phyloP scores from a whole-genome alignment of 2,113 vertebrate species.

The Pandion haliaetus region DNA sequence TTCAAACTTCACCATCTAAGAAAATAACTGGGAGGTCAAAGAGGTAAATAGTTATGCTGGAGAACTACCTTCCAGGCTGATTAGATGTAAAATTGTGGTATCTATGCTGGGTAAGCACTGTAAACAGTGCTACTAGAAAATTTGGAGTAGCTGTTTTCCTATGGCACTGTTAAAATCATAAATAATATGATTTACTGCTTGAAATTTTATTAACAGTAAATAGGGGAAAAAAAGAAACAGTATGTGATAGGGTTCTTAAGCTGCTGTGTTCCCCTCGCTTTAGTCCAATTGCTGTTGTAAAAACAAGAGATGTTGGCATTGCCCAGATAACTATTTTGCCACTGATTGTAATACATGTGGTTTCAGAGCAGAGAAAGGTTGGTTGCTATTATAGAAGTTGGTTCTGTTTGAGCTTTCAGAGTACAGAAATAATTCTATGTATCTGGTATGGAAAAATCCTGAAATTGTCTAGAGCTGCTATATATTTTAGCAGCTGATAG shows the following conservation, averaged over 20 bases:
- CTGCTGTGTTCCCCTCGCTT: not conserved
- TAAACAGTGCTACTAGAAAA: not conserved
- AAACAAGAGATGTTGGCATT: not conserved
- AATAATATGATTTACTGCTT: not conserved
- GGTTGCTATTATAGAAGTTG: not conserved
- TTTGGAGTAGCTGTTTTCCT: not conserved
- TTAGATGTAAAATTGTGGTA: not conserved
- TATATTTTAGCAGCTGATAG: not conserved
- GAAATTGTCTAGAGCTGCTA: not conserved
- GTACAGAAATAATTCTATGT: not conserved
- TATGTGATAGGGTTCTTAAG: not conserved
- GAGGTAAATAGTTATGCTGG: not conserved
- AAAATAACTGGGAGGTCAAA: not conserved
- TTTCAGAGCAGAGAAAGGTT: not conserved
- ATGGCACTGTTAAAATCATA: not conserved
- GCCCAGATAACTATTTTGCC: not conserved
- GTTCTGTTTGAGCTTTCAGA: not conserved
- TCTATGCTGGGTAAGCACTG: not conserved
- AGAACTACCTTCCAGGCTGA: not conserved
- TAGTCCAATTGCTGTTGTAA: not conserved
- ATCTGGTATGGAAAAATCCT: not conserved
- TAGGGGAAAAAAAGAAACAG: too few species aligned
- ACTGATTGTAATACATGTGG: not conserved
- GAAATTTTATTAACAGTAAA: not conserved
- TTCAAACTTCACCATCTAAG: not conserved